phyloP scores from a whole-genome alignment of 2,888 invertebrate genomes.

The Nycteola revayana region DNA sequence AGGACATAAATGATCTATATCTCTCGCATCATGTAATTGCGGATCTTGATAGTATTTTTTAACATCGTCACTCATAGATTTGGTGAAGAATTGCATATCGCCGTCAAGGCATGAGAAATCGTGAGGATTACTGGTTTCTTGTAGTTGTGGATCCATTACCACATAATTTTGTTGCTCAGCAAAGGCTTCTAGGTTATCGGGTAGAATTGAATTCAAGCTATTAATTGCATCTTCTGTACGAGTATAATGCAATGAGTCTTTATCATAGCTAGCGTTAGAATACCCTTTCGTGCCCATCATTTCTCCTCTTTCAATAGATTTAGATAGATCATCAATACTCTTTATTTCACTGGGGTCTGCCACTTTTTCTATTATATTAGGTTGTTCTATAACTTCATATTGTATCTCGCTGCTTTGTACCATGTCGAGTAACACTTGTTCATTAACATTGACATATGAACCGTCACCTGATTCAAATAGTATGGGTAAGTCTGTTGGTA shows the following conservation, averaged over 20 bases:
- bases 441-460: constrained; percentile 84
- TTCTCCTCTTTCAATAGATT: constrained; percentile 73
- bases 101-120: constrained; percentile 74
- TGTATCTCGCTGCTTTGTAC: constrained; percentile 78
- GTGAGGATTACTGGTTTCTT: constrained; percentile 51
- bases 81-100: constrained; percentile 75
- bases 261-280: constrained; percentile 46
- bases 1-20: constrained; percentile 67
- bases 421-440: constrained; percentile 83
- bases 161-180: constrained; percentile 70
- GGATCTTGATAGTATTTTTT: constrained; percentile 75
- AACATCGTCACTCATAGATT: constrained; percentile 75
- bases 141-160: constrained; percentile 59
- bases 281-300: constrained; percentile 61
- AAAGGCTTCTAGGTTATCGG: constrained; percentile 70
- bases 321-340: constrained; percentile 75
- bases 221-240: constrained; percentile 65
- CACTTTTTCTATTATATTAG: constrained; percentile 76
- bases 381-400: constrained; percentile 78
- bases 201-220: constrained; percentile 64
- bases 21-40: constrained; percentile 59
- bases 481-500: constrained; percentile 78
- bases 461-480: constrained; percentile 85
- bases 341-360: constrained; percentile 75
- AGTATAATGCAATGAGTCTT: constrained; percentile 49